Base-by-base conservation (phyloP, 1,140 invertebrate genomes). In the Mactra quadrangularis region DNA sequence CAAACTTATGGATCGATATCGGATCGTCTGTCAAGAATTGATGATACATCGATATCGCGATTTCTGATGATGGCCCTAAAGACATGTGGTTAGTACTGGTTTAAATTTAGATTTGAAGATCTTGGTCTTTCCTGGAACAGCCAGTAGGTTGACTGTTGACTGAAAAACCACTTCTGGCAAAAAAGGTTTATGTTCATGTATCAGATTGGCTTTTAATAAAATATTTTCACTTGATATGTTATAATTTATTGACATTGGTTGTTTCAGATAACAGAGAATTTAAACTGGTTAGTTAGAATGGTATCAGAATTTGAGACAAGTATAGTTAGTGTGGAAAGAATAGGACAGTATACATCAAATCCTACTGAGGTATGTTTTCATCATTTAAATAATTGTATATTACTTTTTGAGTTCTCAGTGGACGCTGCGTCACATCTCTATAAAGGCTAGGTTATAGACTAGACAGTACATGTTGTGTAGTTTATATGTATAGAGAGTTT, bases 261-360 rank as follows among this genome's bases (percentile, higher is more conserved):
- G 64, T 53, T 79, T 1, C 71, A 88, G 87, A 85, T 88, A 22
- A 87, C 86, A 31, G 83, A 77, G 9, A 84, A 76, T 25, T 52
- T 88, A 25, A 85, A 87, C 52, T 84, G 79, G 78, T 93, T 98
- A 66, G 98, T 99, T 7, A 94, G 97, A 78, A 98, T 98, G 97
- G 96, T 96, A 0, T 97, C 97, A 0, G 97, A 99, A 88, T 96
- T 99, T 22, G 98, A 99, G 94, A 98, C 97, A 0, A 99, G 98
- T 89, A 98, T 99, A 79, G 98, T 99, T 0, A 97, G 97, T 11
- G 97, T 99, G 0, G 98, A 99, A 92, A 95, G 98, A 90, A 97
- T 99, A 85, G 97, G 97, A 90, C 98, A 99, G 89, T 99, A 99
- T 90, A 95, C 96, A 0, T 96, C 98, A 91, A 96, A 96, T 0